These are phyloP conservation scores for Takifugu ocellatus DNA, from an alignment of 2,797 vertebrate species.

Conservation along the genomic window DNA sequence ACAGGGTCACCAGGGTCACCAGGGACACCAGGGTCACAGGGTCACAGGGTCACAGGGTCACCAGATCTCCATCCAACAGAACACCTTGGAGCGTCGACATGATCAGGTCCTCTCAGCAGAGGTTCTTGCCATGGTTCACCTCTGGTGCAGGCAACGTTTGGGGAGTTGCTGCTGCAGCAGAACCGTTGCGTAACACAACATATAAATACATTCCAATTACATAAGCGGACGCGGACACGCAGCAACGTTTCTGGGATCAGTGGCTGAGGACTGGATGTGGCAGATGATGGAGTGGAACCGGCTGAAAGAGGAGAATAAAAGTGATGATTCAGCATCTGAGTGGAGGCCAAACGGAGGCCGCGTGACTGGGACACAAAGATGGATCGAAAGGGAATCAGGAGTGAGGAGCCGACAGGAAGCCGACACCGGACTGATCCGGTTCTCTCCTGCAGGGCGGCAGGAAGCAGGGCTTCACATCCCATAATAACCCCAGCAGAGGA, in stretches of 20 bases:
- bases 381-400: slow-evolving; percentile 3
- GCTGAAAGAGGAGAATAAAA: slow-evolving; percentile 40
- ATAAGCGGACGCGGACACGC: slow-evolving; percentile 41
- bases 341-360: slow-evolving; percentile 38
- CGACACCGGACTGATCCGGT: too few species aligned
- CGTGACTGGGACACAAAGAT: slow-evolving; percentile 21
- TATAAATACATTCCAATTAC: slow-evolving; percentile 54
- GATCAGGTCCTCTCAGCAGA: too few species aligned
- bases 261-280: slow-evolving; percentile 39
- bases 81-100: too few species aligned
- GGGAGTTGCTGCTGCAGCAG: slow-evolving; percentile 33
- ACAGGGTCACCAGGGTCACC: too few species aligned
- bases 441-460: too few species aligned
- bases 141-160: background rate
- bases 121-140: too few species aligned
- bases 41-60: too few species aligned
- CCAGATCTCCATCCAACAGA: too few species aligned
- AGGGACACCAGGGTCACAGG: too few species aligned
- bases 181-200: slow-evolving; percentile 49
- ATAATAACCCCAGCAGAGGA: too few species aligned
- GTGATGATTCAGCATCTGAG: slow-evolving; percentile 58
- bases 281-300: slow-evolving; percentile 42
- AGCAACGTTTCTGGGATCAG: slow-evolving; percentile 46
- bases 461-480: too few species aligned
- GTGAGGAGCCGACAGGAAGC: too few species aligned